Percentiles rank a stretch among this genome's conserved stretches.
Conservation (phyloP, 1,140 invertebrate species). For the Tribolium madens region DNA sequence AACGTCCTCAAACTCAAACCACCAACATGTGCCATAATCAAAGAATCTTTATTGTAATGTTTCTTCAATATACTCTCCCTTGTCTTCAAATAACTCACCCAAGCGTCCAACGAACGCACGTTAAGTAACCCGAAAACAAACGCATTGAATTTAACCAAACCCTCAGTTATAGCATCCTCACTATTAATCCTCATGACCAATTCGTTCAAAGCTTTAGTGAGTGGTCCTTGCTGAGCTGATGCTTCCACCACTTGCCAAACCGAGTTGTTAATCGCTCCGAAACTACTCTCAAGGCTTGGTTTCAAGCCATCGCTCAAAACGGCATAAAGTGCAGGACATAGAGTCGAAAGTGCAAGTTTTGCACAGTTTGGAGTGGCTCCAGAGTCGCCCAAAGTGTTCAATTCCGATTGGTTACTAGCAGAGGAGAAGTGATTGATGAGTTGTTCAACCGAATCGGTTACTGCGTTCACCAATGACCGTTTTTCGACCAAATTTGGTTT, state of each 20-base stretch:
- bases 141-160: constrained; percentile 89
- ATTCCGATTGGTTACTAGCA: constrained; percentile 70
- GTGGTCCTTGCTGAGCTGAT: constrained; percentile 86
- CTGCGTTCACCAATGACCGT: constrained; percentile 71
- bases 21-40: constrained; percentile 77
- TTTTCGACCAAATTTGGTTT: constrained; percentile 58
- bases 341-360: constrained; percentile 77
- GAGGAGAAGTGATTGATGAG: constrained; percentile 72
- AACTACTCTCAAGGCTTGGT: constrained; percentile 84
- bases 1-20: constrained; percentile 73
- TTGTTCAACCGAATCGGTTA: constrained; percentile 76
- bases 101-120: constrained; percentile 83
- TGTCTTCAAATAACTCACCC: constrained; percentile 85
- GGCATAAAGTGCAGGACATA: constrained; percentile 87
- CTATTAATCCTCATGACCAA: constrained; percentile 86
- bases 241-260: constrained; percentile 91
- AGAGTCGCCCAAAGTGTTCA: constrained; percentile 69
- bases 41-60: constrained; percentile 80
- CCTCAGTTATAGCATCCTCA: constrained; percentile 86
- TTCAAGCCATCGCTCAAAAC: constrained; percentile 87
- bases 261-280: constrained; percentile 87
- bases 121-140: constrained; percentile 92
- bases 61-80: constrained; percentile 85
- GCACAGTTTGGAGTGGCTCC: constrained; percentile 73
- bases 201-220: constrained; percentile 88